A percentile compares a stretch with the other conserved stretches of the same genome.
Conservation (phyloP, 2,797 vertebrate genomes). For the Adelosebastes latens region DNA sequence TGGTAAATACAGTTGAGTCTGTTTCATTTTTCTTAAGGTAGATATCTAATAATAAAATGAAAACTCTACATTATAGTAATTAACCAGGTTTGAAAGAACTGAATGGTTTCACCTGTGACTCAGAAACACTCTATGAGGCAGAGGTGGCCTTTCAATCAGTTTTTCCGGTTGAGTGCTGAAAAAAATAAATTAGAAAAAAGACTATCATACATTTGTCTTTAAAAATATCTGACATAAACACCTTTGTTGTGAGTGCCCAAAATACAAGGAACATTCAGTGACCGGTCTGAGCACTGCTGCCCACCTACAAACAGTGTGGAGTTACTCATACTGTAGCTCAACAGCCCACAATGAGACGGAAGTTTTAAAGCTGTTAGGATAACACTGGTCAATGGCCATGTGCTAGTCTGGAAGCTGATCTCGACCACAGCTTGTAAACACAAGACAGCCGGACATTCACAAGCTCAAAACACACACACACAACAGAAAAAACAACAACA, state of each 20-base stretch:
- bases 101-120: neutral
- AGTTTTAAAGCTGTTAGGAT: constrained; percentile 28
- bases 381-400: constrained; percentile 19
- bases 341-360: constrained; percentile 9
- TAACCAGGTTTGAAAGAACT: neutral
- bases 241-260: neutral
- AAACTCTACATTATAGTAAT: neutral
- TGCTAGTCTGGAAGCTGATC: constrained; percentile 27
- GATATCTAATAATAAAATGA: neutral
- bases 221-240: neutral
- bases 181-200: neutral
- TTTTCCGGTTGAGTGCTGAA: neutral
- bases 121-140: neutral
- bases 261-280: neutral
- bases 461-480: neutral
- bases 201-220: neutral
- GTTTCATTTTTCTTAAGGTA: neutral
- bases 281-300: neutral
- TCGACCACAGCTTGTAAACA: constrained; percentile 37
- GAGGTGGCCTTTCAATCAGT: neutral
- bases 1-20: neutral
- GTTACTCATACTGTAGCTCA: neutral
- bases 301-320: constrained; percentile 5
- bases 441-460: neutral
- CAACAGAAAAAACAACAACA: neutral